These are phyloP conservation scores for Poeciliopsis presidionis DNA, from an alignment of 2,797 vertebrate genomes.

Conservation along the genomic window DNA sequence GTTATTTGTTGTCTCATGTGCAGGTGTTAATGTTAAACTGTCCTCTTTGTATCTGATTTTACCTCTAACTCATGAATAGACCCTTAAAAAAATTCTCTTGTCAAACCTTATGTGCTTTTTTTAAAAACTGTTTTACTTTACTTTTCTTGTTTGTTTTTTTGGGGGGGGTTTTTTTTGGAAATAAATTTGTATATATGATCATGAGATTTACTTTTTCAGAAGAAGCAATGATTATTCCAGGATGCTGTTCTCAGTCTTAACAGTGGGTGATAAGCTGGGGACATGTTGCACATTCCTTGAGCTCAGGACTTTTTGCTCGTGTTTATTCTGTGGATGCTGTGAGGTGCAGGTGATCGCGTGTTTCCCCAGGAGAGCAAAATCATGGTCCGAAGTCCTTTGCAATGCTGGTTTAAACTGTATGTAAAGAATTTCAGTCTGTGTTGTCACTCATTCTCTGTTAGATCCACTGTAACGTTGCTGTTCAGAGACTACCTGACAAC, in stretches of 20 bases:
- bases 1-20: conserved; percentile 52
- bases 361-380: conserved; percentile 40
- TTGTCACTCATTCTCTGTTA: conserved; percentile 40
- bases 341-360: conserved; percentile 53
- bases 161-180: too few relatives aligned
- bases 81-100: conserved; percentile 22
- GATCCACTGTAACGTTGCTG: conserved; percentile 40
- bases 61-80: conserved; percentile 60
- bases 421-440: conserved; percentile 39
- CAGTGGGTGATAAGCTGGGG: conserved; percentile 60
- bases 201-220: conserved; percentile 57
- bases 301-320: conserved; percentile 79
- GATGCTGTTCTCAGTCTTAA: conserved; percentile 72
- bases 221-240: conserved; percentile 74
- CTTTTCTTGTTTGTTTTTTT: conserved; percentile 32
- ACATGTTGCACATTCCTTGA: conserved; percentile 82
- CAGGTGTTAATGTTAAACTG: conserved; percentile 57
- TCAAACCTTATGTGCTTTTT: conserved; percentile 42
- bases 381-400: conserved; percentile 44
- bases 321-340: conserved; percentile 61
- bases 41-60: conserved; percentile 70
- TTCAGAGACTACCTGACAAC: conserved; percentile 39
- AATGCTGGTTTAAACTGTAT: conserved; percentile 49
- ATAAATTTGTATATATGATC: conserved; percentile 66
- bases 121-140: conserved; percentile 8